phyloP scores from a whole-genome alignment of 2,888 invertebrate species.

The Imbricaverruca yamaguchii region DNA sequence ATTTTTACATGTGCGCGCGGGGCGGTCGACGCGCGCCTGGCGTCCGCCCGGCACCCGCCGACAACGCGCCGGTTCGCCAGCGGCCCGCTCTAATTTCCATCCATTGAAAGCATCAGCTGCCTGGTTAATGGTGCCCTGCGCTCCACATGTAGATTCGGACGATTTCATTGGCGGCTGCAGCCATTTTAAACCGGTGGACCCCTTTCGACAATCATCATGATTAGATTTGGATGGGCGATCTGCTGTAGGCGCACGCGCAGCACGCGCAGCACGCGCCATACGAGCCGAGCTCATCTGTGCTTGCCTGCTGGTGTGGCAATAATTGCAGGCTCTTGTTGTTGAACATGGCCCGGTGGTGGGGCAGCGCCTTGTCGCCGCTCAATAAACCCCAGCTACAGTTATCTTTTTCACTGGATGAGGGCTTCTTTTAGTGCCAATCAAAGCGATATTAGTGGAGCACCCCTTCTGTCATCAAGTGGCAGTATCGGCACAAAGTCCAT shows the following conservation, averaged over 20 bases:
- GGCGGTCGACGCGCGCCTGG: not conserved
- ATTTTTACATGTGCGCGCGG: not conserved
- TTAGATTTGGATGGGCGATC: constrained; percentile 17
- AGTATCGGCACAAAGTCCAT: not conserved
- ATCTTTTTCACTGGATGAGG: not conserved
- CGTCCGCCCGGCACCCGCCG: not conserved
- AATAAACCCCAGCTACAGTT: constrained; percentile 7
- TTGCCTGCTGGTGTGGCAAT: not conserved
- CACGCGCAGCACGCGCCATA: not conserved
- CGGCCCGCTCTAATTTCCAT: constrained; percentile 1
- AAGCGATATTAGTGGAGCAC: constrained; percentile 17
- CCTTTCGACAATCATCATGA: constrained; percentile 20
- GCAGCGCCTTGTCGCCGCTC: constrained; percentile 14
- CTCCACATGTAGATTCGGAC: constrained; percentile 1
- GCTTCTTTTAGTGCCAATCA: constrained; percentile 22
- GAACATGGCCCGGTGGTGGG: not conserved
- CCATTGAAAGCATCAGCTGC: constrained; percentile 20
- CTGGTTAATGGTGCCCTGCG: constrained; percentile 5
- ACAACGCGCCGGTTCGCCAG: not conserved
- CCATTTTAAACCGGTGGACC: constrained; percentile 18
- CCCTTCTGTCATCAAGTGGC: constrained; percentile 2
- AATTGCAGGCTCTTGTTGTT: constrained; percentile 16
- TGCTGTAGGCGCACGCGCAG: not conserved
- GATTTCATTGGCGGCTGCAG: constrained; percentile 21
- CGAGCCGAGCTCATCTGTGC: not conserved